Evolutionary conservation across 2,113 vertebrate genomes (phyloP).

Genomic region (Propithecus coquereli): DNA sequence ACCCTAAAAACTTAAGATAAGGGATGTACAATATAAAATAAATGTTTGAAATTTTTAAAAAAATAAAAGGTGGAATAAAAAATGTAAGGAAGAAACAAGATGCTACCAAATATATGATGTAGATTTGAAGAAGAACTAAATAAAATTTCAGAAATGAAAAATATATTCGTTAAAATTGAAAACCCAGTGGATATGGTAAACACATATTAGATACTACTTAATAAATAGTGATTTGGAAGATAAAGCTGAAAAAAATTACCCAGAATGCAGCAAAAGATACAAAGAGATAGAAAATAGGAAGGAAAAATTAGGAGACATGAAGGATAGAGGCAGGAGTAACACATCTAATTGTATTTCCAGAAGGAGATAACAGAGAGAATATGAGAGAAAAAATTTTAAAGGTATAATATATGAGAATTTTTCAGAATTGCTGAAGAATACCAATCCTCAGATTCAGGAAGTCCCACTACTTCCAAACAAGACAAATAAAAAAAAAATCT

Average conservation of each 20-base stretch:
- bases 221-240: neutral
- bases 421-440: slow-evolving; percentile 34
- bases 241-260: neutral
- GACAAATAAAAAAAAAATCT: slow-evolving; percentile 3
- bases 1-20: slow-evolving; percentile 18
- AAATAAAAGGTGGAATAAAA: slow-evolving; percentile 17
- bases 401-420: slow-evolving; percentile 20
- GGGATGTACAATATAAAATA: neutral
- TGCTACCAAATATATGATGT: neutral
- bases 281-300: neutral
- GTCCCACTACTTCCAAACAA: neutral
- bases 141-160: slow-evolving; percentile 37
- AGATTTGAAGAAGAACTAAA: slow-evolving; percentile 1
- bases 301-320: neutral
- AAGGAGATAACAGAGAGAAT: neutral
- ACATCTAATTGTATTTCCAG: slow-evolving; percentile 6
- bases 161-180: slow-evolving; percentile 11
- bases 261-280: neutral
- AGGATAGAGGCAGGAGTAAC: neutral
- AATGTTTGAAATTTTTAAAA: neutral
- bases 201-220: neutral
- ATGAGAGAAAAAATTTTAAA: neutral
- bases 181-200: neutral
- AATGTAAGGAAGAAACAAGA: slow-evolving; percentile 12
- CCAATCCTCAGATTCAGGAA: neutral